A percentile compares a stretch with the other conserved stretches of the same genome.
Conservation (phyloP, 2,113 vertebrate genomes). For the Pluvialis apricaria region DNA sequence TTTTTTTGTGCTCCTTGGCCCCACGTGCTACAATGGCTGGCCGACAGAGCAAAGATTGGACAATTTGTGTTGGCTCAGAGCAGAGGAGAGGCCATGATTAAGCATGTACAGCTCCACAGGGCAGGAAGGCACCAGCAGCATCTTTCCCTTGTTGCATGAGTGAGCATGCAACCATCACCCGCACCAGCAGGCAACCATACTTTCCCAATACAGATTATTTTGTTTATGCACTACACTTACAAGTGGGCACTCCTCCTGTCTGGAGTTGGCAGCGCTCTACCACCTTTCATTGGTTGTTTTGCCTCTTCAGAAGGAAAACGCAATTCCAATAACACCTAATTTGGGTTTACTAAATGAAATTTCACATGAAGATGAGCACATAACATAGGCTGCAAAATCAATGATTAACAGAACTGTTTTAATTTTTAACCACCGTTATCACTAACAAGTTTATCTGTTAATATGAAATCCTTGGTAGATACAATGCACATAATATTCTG, state of each 20-base stretch:
- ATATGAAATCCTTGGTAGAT: not conserved
- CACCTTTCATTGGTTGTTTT: not conserved
- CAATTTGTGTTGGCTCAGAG: not conserved
- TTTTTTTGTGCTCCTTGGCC: not conserved
- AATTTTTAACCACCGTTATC: not conserved
- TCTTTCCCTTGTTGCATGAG: not conserved
- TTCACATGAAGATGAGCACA: not conserved
- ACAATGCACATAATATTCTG: not conserved
- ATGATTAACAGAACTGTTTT: not conserved
- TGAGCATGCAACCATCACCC: accelerated
- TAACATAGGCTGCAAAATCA: not conserved
- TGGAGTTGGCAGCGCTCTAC: not conserved
- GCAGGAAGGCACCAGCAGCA: not conserved
- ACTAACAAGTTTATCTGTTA: not conserved
- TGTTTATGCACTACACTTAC: accelerated
- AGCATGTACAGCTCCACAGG: not conserved
- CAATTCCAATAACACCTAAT: constrained; percentile 5
- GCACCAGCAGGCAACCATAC: not conserved
- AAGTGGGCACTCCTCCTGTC: not conserved
- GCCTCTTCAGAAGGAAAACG: constrained; percentile 29
- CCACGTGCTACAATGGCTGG: not conserved
- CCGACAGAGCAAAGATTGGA: not conserved
- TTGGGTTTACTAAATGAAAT: not conserved
- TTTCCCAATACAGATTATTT: not conserved
- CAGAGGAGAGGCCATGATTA: not conserved